These are phyloP conservation scores for Calyptommatus sinebrachiatus DNA, from an alignment of 2,113 vertebrate species.

Conservation along the genomic window DNA sequence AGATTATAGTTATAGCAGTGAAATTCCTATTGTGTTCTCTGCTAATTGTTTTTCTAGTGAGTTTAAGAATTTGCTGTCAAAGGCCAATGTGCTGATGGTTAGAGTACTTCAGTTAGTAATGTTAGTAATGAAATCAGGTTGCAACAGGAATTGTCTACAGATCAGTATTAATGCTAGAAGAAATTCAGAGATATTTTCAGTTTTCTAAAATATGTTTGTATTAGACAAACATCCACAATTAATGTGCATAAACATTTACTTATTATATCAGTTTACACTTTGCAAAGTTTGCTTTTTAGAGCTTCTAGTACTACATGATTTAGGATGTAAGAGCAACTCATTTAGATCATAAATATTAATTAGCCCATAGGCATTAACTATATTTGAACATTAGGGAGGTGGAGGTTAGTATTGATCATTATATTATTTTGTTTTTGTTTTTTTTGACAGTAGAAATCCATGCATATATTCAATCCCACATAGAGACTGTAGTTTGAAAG, in stretches of 20 bases:
- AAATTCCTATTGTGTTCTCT: too few relatives aligned
- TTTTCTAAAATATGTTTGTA: slow-evolving; percentile 47
- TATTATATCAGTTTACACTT: slow-evolving; percentile 46
- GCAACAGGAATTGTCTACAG: slow-evolving; percentile 15
- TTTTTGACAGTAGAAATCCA: slow-evolving; percentile 57
- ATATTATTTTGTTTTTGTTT: slow-evolving; percentile 54
- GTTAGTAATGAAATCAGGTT: slow-evolving; percentile 38
- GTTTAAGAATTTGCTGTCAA: background rate
- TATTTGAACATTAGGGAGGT: slow-evolving; percentile 56
- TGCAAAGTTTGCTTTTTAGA: slow-evolving; percentile 46
- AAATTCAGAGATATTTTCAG: slow-evolving; percentile 38
- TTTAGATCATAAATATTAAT: slow-evolving; percentile 73
- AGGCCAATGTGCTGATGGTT: slow-evolving; percentile 17
- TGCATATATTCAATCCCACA: slow-evolving; percentile 59
- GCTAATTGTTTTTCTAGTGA: background rate
- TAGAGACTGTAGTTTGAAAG: slow-evolving; percentile 55
- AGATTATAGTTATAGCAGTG: too few relatives aligned
- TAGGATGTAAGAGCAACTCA: slow-evolving; percentile 50
- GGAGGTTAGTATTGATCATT: slow-evolving; percentile 65
- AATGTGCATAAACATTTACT: slow-evolving; percentile 45
- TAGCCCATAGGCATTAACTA: slow-evolving; percentile 49
- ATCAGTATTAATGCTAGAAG: slow-evolving; percentile 25
- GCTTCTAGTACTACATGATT: slow-evolving; percentile 52
- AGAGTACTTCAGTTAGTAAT: slow-evolving; percentile 16
- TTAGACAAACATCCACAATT: slow-evolving; percentile 40